These are phyloP conservation scores for Hydropotes inermis DNA, from an alignment of 2,113 vertebrate species.

Conservation along the genomic window DNA sequence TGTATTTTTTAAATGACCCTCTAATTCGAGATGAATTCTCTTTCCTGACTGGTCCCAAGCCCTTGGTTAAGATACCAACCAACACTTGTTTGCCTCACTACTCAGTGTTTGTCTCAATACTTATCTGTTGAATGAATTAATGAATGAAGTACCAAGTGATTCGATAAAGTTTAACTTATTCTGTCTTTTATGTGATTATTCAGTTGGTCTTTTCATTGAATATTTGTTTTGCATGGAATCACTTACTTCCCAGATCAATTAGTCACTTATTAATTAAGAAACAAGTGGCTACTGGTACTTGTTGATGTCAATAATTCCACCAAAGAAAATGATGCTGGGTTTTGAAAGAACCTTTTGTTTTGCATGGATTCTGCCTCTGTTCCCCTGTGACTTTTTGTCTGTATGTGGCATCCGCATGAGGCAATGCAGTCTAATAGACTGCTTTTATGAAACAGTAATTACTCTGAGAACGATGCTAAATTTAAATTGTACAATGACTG, in stretches of 20 bases:
- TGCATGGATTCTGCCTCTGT: rapidly evolving
- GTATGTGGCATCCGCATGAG: rapidly evolving
- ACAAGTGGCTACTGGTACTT: constrained; percentile 24
- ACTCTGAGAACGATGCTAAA: constrained; percentile 24
- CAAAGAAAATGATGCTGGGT: rapidly evolving
- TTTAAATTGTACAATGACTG: constrained; percentile 54
- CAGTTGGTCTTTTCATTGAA: background rate
- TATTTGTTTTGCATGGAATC: constrained; percentile 9
- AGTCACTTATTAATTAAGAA: constrained; percentile 55
- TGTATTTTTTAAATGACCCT: background rate
- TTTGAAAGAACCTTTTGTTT: constrained; percentile 37
- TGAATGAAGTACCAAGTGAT: background rate
- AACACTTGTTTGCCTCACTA: background rate
- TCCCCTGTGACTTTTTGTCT: background rate
- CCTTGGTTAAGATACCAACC: background rate
- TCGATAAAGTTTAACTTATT: background rate
- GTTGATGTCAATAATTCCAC: constrained; percentile 15
- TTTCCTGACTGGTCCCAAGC: background rate
- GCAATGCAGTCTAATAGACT: background rate
- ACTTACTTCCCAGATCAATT: constrained; percentile 37
- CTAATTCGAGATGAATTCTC: background rate
- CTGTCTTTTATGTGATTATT: background rate
- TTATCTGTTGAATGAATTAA: background rate
- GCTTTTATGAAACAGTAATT: constrained; percentile 34
- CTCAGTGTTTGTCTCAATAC: background rate